Conservation (phyloP, 2,113 vertebrate species). For the Geococcyx californianus region DNA sequence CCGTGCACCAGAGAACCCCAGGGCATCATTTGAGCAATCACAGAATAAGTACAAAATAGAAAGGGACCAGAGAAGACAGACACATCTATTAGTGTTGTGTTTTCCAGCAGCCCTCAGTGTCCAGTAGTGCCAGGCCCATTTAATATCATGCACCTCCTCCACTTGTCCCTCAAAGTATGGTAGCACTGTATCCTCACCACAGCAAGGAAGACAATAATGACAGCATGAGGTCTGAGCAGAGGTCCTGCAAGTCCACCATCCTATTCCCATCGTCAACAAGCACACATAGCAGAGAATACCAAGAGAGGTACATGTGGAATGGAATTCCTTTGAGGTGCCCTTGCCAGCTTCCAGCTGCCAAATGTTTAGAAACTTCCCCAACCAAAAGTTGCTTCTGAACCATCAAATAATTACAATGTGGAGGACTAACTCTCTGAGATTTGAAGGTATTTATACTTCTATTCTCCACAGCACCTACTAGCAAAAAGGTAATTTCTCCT, state of each 20-base stretch:
- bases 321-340: neutral
- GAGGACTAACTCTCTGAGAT: neutral
- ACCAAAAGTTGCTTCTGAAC: neutral
- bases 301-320: accelerated
- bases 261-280: neutral
- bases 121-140: neutral
- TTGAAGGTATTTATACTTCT: neutral
- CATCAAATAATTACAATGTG: neutral
- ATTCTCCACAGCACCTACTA: neutral
- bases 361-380: neutral
- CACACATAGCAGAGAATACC: neutral
- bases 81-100: neutral
- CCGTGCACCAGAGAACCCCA: neutral
- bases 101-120: neutral
- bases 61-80: neutral
- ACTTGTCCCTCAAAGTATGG: neutral
- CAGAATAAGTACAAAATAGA: neutral
- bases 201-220: neutral
- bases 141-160: neutral
- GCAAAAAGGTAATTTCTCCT: neutral
- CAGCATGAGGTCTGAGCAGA: neutral
- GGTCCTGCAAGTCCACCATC: neutral
- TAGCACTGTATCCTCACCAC: neutral
- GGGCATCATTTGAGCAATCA: neutral
- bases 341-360: neutral